Evolutionary conservation across 2,888 invertebrate genomes (phyloP).

Genomic region (Drosophila anomelani): DNA sequence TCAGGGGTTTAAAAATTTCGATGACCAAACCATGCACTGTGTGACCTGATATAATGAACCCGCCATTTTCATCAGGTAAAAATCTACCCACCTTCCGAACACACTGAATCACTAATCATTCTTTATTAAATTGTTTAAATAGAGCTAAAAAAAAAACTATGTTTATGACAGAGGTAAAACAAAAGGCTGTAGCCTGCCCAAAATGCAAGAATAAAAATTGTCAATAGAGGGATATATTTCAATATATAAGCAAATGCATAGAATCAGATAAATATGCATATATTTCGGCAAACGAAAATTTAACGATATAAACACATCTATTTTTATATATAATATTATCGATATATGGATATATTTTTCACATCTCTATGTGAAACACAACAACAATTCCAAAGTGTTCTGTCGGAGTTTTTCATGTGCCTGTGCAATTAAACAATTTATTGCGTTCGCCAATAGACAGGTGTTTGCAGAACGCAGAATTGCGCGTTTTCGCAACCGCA

Average conservation of each 20-base stretch:
- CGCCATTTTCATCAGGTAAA: background rate
- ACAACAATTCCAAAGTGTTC: slow-evolving; percentile 52
- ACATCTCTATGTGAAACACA: slow-evolving; percentile 29
- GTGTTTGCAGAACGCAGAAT: slow-evolving; percentile 5
- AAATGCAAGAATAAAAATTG: background rate
- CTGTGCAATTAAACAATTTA: slow-evolving; percentile 55
- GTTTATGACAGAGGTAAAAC: background rate
- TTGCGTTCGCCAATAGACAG: slow-evolving; percentile 19
- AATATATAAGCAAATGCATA: background rate
- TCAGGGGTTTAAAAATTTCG: slow-evolving; percentile 34
- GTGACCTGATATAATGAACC: background rate
- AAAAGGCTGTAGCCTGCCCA: background rate
- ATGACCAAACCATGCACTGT: slow-evolving; percentile 7
- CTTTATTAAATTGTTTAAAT: background rate
- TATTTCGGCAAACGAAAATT: background rate
- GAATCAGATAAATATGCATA: background rate
- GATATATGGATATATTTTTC: background rate
- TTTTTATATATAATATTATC: background rate
- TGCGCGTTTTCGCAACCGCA: slow-evolving; percentile 2
- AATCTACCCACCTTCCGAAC: background rate
- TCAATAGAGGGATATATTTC: background rate
- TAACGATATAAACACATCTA: background rate
- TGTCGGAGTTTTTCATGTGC: slow-evolving; percentile 54
- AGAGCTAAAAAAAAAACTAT: background rate
- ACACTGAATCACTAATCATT: no score